Evolutionary conservation across 1,140 invertebrate species (phyloP).

Genomic region (Euschistus heros): DNA sequence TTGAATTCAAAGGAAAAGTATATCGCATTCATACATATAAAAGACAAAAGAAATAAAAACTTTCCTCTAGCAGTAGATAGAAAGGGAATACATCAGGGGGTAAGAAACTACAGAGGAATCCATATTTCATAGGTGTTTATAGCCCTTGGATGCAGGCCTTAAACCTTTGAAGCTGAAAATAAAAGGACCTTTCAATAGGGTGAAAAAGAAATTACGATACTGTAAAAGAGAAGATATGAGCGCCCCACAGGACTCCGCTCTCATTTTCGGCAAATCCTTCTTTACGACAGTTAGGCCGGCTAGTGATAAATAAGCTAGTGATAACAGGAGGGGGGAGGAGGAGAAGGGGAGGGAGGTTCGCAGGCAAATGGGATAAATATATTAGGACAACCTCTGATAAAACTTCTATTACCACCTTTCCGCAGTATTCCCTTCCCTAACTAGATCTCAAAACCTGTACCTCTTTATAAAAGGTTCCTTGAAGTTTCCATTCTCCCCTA

Average conservation of each 20-base stretch:
- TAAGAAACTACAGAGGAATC: background rate
- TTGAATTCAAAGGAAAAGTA: background rate
- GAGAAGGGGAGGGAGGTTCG: background rate
- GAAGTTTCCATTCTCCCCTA: no score
- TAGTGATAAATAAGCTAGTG: background rate
- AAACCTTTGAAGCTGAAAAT: background rate
- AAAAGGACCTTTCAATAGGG: background rate
- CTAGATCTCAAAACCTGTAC: no score
- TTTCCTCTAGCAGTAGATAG: background rate
- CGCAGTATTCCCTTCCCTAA: background rate
- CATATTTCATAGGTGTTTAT: no score
- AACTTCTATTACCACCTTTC: background rate
- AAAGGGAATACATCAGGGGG: background rate
- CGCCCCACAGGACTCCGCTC: background rate
- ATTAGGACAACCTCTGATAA: background rate
- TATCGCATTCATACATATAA: background rate
- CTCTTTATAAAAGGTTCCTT: no score
- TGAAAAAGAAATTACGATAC: background rate
- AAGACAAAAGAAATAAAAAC: background rate
- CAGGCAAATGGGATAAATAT: slow-evolving; percentile 1
- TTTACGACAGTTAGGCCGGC: background rate
- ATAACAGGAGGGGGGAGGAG: background rate
- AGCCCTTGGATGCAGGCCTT: no score
- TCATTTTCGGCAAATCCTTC: background rate
- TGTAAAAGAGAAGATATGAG: slow-evolving; percentile 5